A percentile compares a stretch with the other conserved stretches of the same genome.
Evolutionary conservation across 2,113 vertebrate species (phyloP).

Genomic region (Dendrocopos noguchii): DNA sequence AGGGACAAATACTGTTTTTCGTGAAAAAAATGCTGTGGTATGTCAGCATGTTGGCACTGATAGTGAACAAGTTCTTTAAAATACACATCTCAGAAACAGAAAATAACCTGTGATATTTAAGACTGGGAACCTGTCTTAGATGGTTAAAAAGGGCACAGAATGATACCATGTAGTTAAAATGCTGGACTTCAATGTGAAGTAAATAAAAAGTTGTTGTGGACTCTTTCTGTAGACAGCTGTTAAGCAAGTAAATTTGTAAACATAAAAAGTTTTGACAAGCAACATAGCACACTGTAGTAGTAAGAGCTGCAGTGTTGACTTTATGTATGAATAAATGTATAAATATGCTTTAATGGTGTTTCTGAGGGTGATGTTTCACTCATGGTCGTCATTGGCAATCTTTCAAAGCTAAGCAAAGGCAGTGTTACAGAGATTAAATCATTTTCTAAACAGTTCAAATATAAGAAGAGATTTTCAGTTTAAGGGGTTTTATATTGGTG

Average conservation of each 20-base stretch:
- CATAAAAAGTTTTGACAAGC: not conserved
- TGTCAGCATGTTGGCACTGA: not conserved
- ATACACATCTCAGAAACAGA: not conserved
- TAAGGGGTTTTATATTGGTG: not conserved
- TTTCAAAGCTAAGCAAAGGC: not conserved
- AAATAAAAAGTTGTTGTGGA: not conserved
- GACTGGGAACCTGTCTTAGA: not conserved
- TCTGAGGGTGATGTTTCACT: not conserved
- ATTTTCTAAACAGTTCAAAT: not conserved
- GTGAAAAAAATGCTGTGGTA: not conserved
- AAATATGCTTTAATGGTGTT: not conserved
- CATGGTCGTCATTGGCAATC: not conserved
- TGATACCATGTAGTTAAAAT: not conserved
- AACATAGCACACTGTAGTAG: not conserved
- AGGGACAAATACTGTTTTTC: not conserved
- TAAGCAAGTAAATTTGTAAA: not conserved
- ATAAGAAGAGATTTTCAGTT: not conserved
- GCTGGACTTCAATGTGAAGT: not conserved
- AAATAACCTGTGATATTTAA: not conserved
- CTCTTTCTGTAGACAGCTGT: not conserved
- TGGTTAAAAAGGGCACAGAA: not conserved
- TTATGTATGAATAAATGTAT: not conserved
- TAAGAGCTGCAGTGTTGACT: not conserved
- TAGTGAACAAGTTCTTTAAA: conserved; percentile 1
- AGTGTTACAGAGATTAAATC: not conserved